Evolutionary conservation across 2,888 invertebrate genomes (phyloP), one percentile per base, ranked within the genome.

Genomic region (Acrocera orbiculus): DNA sequence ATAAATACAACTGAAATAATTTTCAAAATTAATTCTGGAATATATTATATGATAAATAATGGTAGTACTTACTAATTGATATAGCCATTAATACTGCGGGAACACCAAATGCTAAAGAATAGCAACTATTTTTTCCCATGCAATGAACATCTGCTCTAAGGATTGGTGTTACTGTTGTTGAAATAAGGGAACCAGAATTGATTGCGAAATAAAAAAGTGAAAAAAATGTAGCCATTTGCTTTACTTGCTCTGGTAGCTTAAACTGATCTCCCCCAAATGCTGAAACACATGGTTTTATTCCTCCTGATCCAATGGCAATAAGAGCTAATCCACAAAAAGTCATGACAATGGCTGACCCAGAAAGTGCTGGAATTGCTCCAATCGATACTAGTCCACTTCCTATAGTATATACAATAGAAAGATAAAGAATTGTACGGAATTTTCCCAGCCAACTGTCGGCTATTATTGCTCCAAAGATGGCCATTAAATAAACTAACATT

Each of bases 231-330:
- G 70, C 66, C 27, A 79, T 60, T 47, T 76, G 69, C 40, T 65
- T 64, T 11, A 70, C 65, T 58, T 80, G 74, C 30, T 67, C 62
- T 1, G 73, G 73, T 26, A 73, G 47, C 11, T 61, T 55, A 48
- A 81, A 79, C 53, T 82, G 83, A 54, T 85, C 83, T 1, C 81
- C 83, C 4, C 82, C 83, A 51, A 83, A 83, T 0, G 83, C 73
- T 1, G 77, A 65, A 2, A 83, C 81, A 52, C 82, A 83, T 0
- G 83, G 81, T 45, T 83, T 85, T 41, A 85, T 83, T 4, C 82
- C 82, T 1, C 82, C 82, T 1, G 81, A 79, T 3, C 82, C 81
- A 4, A 79, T 42, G 0, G 77, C 77, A 37, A 83, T 75, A 43
- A 81, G 57, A 10, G 71, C 50, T 16, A 85, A 56, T 0, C 79